Evolutionary conservation across 1,140 invertebrate genomes (phyloP), one percentile per base, ranked within the genome.

Genomic region (Cherax destructor): DNA sequence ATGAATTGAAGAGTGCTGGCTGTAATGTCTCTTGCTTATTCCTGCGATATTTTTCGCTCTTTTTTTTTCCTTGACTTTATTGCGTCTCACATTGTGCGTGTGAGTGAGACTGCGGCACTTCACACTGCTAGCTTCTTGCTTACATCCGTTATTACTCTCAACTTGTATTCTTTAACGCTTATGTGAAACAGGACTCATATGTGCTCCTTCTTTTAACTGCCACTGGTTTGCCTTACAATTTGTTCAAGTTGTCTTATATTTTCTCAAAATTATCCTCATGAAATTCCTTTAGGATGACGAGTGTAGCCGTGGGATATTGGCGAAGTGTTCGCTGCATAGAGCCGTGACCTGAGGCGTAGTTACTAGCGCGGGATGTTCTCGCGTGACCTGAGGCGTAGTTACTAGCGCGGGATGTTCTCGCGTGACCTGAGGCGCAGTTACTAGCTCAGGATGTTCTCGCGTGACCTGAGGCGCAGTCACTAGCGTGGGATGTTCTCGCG

Each of bases 181-280:
- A 91, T 91, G 89, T 91, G 89, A 91, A 91, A 91, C 89, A 91
- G 89, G 89, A 91, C 89, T 91, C 89, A 91, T 91, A 91, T 91
- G 88, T 91, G 83, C 83, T 72, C 83, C 69, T 85, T 85, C 76
- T 86, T 59, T 91, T 56, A 86, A 85, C 74, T 86, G 83, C 83
- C 89, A 91, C 89, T 79, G 89, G 89, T 91, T 91, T 91, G 89
- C 89, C 89, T 91, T 91, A 91, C 89, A 91, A 78, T 89, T 69
- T 89, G 65, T 89, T 79, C 49, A 72, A 81, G 72, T 83, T 24
- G 30, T 65, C 10, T 61, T 76, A 74, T n/a, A 30, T 74, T 69
- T 74, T 74, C 24, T 30, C 24, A 74, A 74, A 74, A 74, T 74
- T 74, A 9, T 10, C n/a, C n/a, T 74, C 24, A 30, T 6, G 69